Percentiles rank a stretch among this genome's conserved stretches.
phyloP scores from a whole-genome alignment of 2,113 vertebrate genomes.

The Lepus timidus region DNA sequence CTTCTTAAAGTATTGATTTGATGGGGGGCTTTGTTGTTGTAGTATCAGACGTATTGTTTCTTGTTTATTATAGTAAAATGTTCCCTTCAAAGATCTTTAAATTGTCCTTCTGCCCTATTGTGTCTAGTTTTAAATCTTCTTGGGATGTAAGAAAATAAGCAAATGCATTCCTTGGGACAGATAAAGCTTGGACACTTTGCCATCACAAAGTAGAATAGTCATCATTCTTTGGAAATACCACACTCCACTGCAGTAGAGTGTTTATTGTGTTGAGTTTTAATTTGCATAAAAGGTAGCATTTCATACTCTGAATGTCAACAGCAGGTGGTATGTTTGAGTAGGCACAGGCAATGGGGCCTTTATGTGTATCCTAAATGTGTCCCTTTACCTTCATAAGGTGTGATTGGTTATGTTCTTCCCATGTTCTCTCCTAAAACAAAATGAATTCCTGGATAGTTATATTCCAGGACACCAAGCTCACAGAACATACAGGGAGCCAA shows the following conservation, averaged over 20 bases:
- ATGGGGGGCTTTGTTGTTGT: slow-evolving; percentile 8
- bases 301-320: background rate
- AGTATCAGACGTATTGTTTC: slow-evolving; percentile 69
- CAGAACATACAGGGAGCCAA: background rate
- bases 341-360: background rate
- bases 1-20: slow-evolving; percentile 58
- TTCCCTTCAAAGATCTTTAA: slow-evolving; percentile 73
- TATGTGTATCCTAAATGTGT: background rate
- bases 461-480: slow-evolving; percentile 57
- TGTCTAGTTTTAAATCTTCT: slow-evolving; percentile 72
- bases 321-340: background rate
- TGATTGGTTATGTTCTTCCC: background rate
- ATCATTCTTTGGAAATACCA: background rate
- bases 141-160: slow-evolving; percentile 67
- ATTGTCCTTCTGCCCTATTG: slow-evolving; percentile 72
- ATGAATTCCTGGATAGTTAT: slow-evolving; percentile 53
- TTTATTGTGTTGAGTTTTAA: slow-evolving; percentile 28
- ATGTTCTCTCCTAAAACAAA: slow-evolving; percentile 41
- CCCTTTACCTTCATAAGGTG: background rate
- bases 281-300: slow-evolving; percentile 32
- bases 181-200: background rate
- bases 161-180: slow-evolving; percentile 21
- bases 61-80: slow-evolving; percentile 77
- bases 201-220: background rate
- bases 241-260: background rate